phyloP scores from a whole-genome alignment of 1,140 invertebrate species.

The Magallana gigas region DNA sequence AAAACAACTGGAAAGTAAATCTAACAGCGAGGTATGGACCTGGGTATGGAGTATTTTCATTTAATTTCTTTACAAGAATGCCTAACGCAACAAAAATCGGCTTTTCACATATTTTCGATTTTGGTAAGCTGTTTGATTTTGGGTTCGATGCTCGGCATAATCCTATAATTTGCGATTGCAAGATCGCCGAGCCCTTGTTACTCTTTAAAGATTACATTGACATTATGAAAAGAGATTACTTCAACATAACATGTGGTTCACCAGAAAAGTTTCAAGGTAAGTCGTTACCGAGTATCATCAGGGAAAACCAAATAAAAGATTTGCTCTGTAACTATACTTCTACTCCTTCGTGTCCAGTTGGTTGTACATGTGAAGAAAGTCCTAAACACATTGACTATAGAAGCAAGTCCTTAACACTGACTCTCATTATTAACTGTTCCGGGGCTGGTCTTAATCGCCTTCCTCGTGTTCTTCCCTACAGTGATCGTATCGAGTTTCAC shows the following conservation, averaged over 20 bases:
- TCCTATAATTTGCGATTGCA: not conserved
- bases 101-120: not conserved
- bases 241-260: not conserved
- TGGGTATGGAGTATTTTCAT: not conserved
- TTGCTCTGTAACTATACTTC: slow-evolving; percentile 18
- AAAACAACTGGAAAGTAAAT: not conserved
- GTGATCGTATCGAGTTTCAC: not conserved
- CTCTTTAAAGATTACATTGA: not conserved
- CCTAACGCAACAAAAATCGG: not conserved
- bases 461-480: not conserved
- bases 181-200: not conserved
- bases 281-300: not conserved
- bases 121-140: not conserved
- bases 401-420: not conserved
- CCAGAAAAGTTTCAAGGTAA: not conserved
- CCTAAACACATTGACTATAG: not conserved
- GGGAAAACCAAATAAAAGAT: not conserved
- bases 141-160: not conserved
- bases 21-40: not conserved
- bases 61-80: not conserved
- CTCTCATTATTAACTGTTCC: not conserved
- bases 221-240: not conserved
- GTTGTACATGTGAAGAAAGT: not conserved
- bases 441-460: not conserved
- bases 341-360: not conserved